Base-by-base conservation (phyloP, 2,113 vertebrate species). In the Xiphophorus hellerii region DNA sequence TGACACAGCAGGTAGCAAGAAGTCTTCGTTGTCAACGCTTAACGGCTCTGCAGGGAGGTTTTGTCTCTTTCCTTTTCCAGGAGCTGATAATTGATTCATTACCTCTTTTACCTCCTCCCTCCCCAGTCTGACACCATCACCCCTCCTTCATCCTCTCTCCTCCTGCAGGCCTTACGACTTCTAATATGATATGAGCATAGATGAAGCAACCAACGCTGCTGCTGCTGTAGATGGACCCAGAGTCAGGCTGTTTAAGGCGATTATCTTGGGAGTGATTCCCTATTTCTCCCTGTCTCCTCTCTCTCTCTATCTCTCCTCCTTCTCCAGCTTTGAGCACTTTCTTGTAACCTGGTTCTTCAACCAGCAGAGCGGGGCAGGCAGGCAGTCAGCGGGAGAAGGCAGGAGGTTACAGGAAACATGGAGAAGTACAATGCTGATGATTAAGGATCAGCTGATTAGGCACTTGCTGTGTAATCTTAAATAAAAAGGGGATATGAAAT, bases 371-470 rank as follows among this genome's bases (percentile, higher is more conserved):
- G 22, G 12, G 65, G 63, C 74, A 12, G 44, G 31, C 37, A 31
- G 58, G 7, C 37, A 14, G 65, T 35, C 33, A 44, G 25, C 14
- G 1, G 28, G 48, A 31, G 51, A 31, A 11, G 31, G 74, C 28
- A 5, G 77, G 80, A 77, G 85, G 90, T 87, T 88, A 83, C 71
- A 69, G 87, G 86, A 86, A 87, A 90, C 87, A 89, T 7, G 67
- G 42, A 54, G 72, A 76, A 88, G 87, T 86, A 92, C 91, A 93
- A 92, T 93, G 85, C 87, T 81, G 82, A 73, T 92, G 93, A 94
- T 95, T 93, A 94, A 85, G 92, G 89, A 93, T 93, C 89, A 91
- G 90, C 91, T 94, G 93, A 94, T 95, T 91, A 93, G 88, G 88
- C 91, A 85, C 90, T 93, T 86, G 84, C 90, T 92, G 89, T 93